Base-by-base conservation (phyloP, 2,888 invertebrate species). In the Phalangium opilio region DNA sequence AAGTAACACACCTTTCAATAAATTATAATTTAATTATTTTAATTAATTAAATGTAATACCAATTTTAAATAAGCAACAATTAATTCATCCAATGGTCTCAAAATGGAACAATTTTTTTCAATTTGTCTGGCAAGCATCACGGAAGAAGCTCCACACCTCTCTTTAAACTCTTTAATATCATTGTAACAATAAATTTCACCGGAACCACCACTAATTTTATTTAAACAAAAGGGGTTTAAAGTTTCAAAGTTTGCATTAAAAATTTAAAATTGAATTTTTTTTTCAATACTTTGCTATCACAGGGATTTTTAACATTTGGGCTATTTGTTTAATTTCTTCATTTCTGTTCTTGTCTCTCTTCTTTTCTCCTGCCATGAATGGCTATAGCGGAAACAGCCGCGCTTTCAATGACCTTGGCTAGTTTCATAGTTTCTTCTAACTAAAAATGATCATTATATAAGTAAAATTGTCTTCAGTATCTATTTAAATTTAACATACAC, bases 161-260 rank as follows among this genome's bases (percentile, higher is more conserved):
- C 64, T 58, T 78, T 77, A 64, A 95, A 96, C 62, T 77, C 81
- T 10, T 70, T 66, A 56, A 93, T 80, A 63, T 91, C 90, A 45
- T 66, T 72, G 64, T 78, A 77, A 56, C 70, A 76, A 60, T 75
- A 76, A 56, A 85, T 85, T 64, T 82, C 83, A 64, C 76, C 81
- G 0, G 96, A 96, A 17, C 91, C 91, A n/a, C 98, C 98, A 73
- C n/a, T n/a, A n/a, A 53, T n/a, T n/a, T n/a, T n/a, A n/a, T n/a
- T n/a, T n/a, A n/a, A n/a, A n/a, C n/a, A 85, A 86, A 67, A n/a
- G n/a, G n/a, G n/a, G n/a, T n/a, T n/a, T n/a, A n/a, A n/a, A n/a
- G n/a, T n/a, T n/a, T n/a, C n/a, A n/a, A n/a, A n/a, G n/a, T n/a
- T n/a, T n/a, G n/a, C n/a, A n/a, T n/a, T n/a, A n/a, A n/a, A n/a